A percentile compares a stretch with the other conserved stretches of the same genome.
Conservation (phyloP, 1,140 invertebrate species). For the Camponotus vicinus region DNA sequence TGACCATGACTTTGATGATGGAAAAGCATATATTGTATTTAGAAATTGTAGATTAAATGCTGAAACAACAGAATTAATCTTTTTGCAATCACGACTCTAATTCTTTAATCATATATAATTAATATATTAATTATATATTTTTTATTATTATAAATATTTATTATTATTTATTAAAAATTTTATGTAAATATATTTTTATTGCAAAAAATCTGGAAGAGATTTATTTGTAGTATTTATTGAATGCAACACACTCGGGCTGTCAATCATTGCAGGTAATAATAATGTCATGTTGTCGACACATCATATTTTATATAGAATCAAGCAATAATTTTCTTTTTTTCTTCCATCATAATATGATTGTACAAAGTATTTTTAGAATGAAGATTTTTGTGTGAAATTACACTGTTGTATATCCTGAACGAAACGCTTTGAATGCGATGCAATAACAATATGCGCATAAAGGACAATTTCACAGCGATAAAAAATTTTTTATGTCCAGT, state of each 20-base stretch:
- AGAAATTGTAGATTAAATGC: background rate
- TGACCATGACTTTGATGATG: constrained; percentile 19
- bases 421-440: background rate
- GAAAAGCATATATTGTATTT: background rate
- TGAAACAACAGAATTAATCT: background rate
- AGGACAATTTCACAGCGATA: background rate
- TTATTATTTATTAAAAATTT: too few species aligned
- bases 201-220: too few species aligned
- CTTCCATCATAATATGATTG: background rate
- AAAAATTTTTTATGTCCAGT: background rate
- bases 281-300: constrained; percentile 9
- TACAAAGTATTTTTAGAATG: background rate
- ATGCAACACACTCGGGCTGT: background rate
- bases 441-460: constrained; percentile 16
- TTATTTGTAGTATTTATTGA: too few species aligned
- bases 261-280: background rate
- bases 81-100: background rate
- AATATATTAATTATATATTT: too few species aligned
- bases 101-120: background rate
- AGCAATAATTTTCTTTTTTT: constrained; percentile 7
- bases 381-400: constrained; percentile 4
- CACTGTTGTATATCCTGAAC: background rate
- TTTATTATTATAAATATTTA: too few species aligned
- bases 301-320: constrained; percentile 39
- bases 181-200: too few species aligned